These are phyloP conservation scores for Pharmacophagus antenor DNA, from an alignment of 2,888 invertebrate genomes.

Conservation along the genomic window DNA sequence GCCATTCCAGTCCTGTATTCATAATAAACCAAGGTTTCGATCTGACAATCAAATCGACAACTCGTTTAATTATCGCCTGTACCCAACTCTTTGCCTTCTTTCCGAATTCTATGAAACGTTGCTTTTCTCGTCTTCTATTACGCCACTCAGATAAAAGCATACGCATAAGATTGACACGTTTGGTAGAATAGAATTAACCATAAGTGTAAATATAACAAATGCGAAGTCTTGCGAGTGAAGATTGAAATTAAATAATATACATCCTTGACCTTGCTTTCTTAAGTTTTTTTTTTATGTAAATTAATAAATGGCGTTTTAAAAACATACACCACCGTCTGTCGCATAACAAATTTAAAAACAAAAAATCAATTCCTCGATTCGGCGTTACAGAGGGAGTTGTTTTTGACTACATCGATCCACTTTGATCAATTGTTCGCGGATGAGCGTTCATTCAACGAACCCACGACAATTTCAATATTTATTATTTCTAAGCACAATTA, in stretches of 20 bases:
- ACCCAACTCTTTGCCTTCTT: constrained; percentile 8
- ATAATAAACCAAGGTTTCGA: constrained; percentile 4
- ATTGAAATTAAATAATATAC: too few relatives aligned
- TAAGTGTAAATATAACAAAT: too few relatives aligned
- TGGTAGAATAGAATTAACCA: too few relatives aligned
- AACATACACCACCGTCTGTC: too few relatives aligned
- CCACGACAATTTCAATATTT: constrained; percentile 3
- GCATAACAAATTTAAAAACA: too few relatives aligned
- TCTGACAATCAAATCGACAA: constrained; percentile 6
- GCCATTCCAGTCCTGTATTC: constrained; percentile 10
- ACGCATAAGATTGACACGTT: too few relatives aligned
- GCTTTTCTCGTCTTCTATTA: background rate
- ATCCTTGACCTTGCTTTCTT: too few relatives aligned
- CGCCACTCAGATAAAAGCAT: background rate
- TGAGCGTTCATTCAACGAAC: constrained; percentile 6
- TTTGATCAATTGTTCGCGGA: background rate
- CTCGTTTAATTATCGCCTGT: background rate
- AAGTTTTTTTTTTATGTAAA: too few relatives aligned
- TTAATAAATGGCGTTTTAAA: too few relatives aligned
- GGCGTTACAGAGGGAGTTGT: too few relatives aligned
- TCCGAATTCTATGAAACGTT: background rate
- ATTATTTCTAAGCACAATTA: constrained; percentile 10
- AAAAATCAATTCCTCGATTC: too few relatives aligned
- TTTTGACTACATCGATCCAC: background rate
- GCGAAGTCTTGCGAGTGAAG: too few relatives aligned